Base-by-base conservation (phyloP, 2,888 invertebrate species). In the Agrypnus murinus region DNA sequence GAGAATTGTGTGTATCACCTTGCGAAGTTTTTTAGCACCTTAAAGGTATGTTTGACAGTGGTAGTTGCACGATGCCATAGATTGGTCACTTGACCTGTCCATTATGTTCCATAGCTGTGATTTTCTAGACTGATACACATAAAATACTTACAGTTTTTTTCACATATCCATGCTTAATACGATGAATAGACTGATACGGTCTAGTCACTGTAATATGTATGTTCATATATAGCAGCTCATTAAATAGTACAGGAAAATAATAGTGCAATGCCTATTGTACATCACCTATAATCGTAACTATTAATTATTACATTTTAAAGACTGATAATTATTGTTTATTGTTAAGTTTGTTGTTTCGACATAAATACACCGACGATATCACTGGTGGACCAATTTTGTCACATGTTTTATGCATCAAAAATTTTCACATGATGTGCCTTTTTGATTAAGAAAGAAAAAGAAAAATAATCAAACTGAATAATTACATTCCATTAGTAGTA, bases 61-160 rank as follows among this genome's bases (percentile, higher is more conserved):
- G 76, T 79, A 78, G 76, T 79, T 80, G 81, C 81, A 81, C 82
- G 73, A 78, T 80, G 80, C 81, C 81, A 79, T 80, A 77, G 77
- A 74, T 71, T 69, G 71, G 65, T 73, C 62, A 34, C 57, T 55
- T 9, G 64, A 71, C 65, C 74, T 73, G 68, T 76, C 74, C 66
- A 55, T 80, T 79, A 79, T 79, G 72, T 82, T 83, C 84, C 88
- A 89, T 88, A 89, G 89, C 90, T 90, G 90, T 90, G 90, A 90
- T 90, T 89, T 89, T 87, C 87, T 89, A 90, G 89, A 90, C 89
- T 90, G 89, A 89, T 86, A 73, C 65, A 70, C 53, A 60, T 63
- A 69, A 67, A 68, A 87, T 69, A 73, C 67, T 65, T 58, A 43
- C 43, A 32, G 53, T 70, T 69, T 63, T 46, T 55, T 59, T 65